These are phyloP conservation scores for Arnoldichthys spilopterus DNA, from an alignment of 2,797 vertebrate genomes.

Conservation along the genomic window DNA sequence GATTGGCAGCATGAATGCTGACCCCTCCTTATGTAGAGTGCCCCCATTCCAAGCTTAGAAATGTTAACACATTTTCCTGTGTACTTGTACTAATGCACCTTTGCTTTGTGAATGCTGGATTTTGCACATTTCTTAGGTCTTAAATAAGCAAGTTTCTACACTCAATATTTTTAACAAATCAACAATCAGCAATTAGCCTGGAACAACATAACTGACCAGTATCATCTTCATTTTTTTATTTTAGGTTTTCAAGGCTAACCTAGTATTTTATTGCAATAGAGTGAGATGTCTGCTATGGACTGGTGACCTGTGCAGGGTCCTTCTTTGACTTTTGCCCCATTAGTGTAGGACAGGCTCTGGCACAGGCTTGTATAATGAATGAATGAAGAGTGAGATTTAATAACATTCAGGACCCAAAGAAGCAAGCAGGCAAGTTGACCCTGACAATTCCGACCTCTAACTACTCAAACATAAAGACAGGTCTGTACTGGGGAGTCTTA, in stretches of 20 bases:
- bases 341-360: too few species aligned
- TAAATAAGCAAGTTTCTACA: too few species aligned
- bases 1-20: constrained; percentile 10
- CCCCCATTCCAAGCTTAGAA: background rate
- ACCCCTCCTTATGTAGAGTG: background rate
- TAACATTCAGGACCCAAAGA: too few species aligned
- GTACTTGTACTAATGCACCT: background rate
- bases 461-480: background rate
- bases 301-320: too few species aligned
- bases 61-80: background rate
- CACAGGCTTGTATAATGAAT: too few species aligned
- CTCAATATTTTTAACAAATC: too few species aligned
- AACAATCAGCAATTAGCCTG: background rate
- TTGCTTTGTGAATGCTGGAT: background rate
- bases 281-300: too few species aligned
- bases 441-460: background rate
- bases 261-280: background rate
- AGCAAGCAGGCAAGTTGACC: too few species aligned
- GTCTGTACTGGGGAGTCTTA: constrained; percentile 5
- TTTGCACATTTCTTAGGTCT: background rate
- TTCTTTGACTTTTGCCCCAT: too few species aligned
- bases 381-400: too few species aligned
- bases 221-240: background rate
- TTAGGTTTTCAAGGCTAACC: background rate
- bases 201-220: background rate